Evolutionary conservation across 1,140 invertebrate species (phyloP).

Genomic region (Papilio polytes): DNA sequence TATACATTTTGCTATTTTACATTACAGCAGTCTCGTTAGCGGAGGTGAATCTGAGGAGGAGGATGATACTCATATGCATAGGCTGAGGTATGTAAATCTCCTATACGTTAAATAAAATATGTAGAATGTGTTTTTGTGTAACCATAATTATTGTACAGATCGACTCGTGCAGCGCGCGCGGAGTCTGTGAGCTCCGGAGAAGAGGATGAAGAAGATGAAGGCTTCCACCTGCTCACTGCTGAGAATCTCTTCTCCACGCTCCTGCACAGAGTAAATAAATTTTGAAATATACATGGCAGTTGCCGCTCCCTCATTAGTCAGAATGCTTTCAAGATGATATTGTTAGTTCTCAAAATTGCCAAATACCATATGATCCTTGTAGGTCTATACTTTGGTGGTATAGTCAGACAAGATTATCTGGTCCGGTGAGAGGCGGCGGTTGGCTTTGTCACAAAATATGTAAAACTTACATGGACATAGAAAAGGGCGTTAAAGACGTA

Average conservation of each 20-base stretch:
- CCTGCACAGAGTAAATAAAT: conserved; percentile 88
- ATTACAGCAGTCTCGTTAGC: conserved; percentile 86
- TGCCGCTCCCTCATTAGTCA: no score
- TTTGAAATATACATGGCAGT: background rate
- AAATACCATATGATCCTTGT: no score
- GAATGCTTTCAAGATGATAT: no score
- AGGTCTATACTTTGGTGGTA: no score
- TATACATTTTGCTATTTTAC: background rate
- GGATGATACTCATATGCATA: conserved; percentile 88
- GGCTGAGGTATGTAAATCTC: conserved; percentile 84
- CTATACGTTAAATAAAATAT: background rate
- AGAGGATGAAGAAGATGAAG: conserved; percentile 95
- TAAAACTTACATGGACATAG: no score
- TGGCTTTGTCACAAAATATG: no score
- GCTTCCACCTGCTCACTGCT: conserved; percentile 94
- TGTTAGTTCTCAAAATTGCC: no score
- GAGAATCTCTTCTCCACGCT: conserved; percentile 95
- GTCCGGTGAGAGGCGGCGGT: no score
- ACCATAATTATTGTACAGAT: conserved; percentile 75
- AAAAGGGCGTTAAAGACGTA: no score
- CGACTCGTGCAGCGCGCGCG: conserved; percentile 88
- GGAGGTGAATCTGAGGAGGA: conserved; percentile 90
- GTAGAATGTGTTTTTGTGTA: background rate
- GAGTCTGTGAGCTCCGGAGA: conserved; percentile 95
- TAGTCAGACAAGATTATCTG: no score